Evolutionary conservation across 1,140 invertebrate genomes (phyloP), one percentile per base, ranked within the genome.

Genomic region (Meloidogyne hapla): DNA sequence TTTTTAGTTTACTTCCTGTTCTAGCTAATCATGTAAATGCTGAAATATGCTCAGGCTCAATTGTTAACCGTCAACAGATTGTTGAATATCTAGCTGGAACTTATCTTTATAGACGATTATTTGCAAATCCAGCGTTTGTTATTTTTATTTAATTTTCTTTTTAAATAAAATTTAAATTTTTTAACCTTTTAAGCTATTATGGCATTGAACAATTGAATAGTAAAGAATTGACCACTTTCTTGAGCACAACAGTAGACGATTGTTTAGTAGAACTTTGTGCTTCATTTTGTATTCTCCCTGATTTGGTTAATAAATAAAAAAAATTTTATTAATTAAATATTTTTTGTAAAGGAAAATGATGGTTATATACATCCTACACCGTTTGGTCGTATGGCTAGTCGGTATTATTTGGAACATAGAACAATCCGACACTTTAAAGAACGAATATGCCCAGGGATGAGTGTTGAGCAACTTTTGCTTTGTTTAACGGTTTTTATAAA

Each of bases 21-120:
- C 87, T 99, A 15, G 91, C 95, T 0, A 96, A 99, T 88, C 97
- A 99, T 88, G 90, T 99, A 65, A 99, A 99, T 89, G 97, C 97
- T 2, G 97, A 99, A 90, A 93, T 98, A 65, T 91, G 91, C 15
- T 92, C 94, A n/a, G 94, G 93, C 78, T 98, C 95, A 0, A 93
- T 99, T 38, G 91, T 91, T 79, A 92, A 91, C 0, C 96, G 95
- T 88, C 94, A 97, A 88, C 93, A 96, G 77, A 92, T 95, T 21
- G 89, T 99, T 65, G 95, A 99, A 87, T 99, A 99, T 88, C 90
- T 99, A 38, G 96, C 96, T 0, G 98, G 94, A 93, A 99, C 97
- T 0, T 99, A 97, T 87, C 96, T 98, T 88, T 99, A 97, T 89
- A 89, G 95, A 79, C 90, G 96, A 76, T 88, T 98, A 4, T 88